Evolutionary conservation across 2,113 vertebrate genomes (phyloP).

Genomic region (Propithecus coquereli): DNA sequence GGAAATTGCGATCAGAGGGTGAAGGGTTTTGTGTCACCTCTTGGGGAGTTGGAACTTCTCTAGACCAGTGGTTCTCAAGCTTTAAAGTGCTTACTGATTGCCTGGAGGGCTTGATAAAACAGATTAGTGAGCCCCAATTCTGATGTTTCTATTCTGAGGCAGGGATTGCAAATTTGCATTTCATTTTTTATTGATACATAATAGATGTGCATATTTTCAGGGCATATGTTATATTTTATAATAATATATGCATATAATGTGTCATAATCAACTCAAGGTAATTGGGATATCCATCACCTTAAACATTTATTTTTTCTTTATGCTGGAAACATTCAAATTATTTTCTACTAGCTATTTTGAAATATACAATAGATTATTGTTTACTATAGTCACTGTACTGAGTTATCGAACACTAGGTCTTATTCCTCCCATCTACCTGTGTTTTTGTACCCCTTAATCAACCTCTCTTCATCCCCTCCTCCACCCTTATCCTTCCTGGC

Average conservation of each 20-base stretch:
- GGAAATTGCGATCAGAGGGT: not conserved
- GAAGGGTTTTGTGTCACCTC: not conserved
- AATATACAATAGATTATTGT: not conserved
- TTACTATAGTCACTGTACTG: not conserved
- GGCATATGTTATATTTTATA: not conserved
- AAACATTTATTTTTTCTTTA: not conserved
- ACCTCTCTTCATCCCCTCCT: not conserved
- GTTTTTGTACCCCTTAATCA: not conserved
- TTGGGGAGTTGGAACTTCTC: not conserved
- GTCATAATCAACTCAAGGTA: not conserved
- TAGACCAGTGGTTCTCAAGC: not conserved
- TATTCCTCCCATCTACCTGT: not conserved
- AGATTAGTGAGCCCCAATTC: not conserved
- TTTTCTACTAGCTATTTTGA: not conserved
- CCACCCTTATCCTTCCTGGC: not conserved
- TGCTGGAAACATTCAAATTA: not conserved
- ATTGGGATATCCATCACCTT: not conserved
- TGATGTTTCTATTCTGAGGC: not conserved
- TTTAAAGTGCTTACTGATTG: not conserved
- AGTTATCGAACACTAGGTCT: not conserved
- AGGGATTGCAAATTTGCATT: not conserved
- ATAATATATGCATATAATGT: not conserved
- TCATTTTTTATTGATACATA: not conserved
- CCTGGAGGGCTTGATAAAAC: not conserved
- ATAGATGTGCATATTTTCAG: not conserved